phyloP scores from a whole-genome alignment of 2,797 vertebrate species.

The Danio aesculapii region DNA sequence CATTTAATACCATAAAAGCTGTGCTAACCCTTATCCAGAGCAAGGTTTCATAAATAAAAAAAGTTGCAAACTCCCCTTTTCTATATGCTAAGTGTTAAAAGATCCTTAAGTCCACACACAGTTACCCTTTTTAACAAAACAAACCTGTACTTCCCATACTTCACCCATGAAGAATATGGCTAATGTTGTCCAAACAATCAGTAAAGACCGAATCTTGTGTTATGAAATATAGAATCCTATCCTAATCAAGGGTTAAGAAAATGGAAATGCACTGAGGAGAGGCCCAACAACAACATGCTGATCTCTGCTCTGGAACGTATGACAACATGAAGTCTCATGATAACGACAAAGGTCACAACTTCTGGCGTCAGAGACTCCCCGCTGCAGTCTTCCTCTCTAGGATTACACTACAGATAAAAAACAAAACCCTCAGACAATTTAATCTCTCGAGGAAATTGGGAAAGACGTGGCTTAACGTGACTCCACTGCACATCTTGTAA shows the following conservation, averaged over 20 bases:
- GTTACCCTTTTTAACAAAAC: neutral
- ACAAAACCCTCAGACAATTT: constrained; percentile 58
- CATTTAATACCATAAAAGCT: too few relatives aligned
- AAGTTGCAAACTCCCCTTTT: too few relatives aligned
- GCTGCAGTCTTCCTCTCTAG: constrained; percentile 57
- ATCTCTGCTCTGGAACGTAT: constrained; percentile 19
- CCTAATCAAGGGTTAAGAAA: neutral
- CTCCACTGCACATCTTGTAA: neutral
- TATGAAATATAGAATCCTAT: neutral
- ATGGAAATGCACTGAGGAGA: neutral
- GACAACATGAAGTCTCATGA: constrained; percentile 64
- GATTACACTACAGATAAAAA: constrained; percentile 70
- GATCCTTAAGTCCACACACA: neutral
- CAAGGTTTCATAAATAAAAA: too few relatives aligned
- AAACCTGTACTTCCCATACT: neutral
- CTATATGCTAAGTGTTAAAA: too few relatives aligned
- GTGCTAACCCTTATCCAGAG: too few relatives aligned
- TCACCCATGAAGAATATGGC: neutral
- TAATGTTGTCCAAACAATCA: neutral
- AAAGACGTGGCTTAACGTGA: neutral
- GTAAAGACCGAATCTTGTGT: neutral
- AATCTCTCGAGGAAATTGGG: constrained; percentile 5
- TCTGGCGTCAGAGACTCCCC: constrained; percentile 56
- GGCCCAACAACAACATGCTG: constrained; percentile 1
- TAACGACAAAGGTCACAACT: constrained; percentile 65